Conservation (phyloP, 1,140 invertebrate species). For the Calliopsis andreniformis region DNA sequence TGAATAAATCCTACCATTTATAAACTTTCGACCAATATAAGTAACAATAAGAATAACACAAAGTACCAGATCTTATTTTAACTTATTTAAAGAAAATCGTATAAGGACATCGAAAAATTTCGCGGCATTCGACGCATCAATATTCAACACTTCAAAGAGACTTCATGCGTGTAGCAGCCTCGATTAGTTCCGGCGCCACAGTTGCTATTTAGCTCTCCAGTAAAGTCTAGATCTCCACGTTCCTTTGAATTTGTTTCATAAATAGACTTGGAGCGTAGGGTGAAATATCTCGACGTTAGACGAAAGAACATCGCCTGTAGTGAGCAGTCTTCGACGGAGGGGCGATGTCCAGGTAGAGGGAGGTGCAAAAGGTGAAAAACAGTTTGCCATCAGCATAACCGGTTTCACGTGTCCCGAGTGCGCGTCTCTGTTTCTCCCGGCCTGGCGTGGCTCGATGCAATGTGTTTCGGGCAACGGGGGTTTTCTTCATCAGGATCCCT, state of each 20-base stretch:
- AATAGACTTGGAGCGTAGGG: not conserved
- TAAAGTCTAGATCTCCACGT: too few relatives aligned
- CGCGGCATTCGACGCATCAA: too few relatives aligned
- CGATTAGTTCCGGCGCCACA: too few relatives aligned
- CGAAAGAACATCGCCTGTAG: constrained; percentile 45
- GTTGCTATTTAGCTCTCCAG: too few relatives aligned
- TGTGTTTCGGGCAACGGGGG: constrained; percentile 59
- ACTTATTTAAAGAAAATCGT: too few relatives aligned
- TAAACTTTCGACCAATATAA: too few relatives aligned
- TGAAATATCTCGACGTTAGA: constrained; percentile 27
- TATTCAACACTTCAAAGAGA: too few relatives aligned
- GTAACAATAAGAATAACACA: too few relatives aligned
- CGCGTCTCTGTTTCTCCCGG: constrained; percentile 35
- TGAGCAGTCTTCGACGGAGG: constrained; percentile 13
- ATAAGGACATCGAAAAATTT: too few relatives aligned
- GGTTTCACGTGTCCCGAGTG: constrained; percentile 68
- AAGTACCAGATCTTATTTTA: too few relatives aligned
- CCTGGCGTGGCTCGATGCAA: constrained; percentile 14
- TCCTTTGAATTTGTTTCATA: not conserved
- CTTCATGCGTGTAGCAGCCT: too few relatives aligned
- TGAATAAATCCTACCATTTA: too few relatives aligned
- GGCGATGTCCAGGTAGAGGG: constrained; percentile 53
- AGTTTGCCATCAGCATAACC: constrained; percentile 78
- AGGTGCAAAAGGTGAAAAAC: constrained; percentile 78
- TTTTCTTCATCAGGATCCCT: constrained; percentile 59